Conservation (phyloP, 2,113 vertebrate genomes). For the Loxodonta africana region DNA sequence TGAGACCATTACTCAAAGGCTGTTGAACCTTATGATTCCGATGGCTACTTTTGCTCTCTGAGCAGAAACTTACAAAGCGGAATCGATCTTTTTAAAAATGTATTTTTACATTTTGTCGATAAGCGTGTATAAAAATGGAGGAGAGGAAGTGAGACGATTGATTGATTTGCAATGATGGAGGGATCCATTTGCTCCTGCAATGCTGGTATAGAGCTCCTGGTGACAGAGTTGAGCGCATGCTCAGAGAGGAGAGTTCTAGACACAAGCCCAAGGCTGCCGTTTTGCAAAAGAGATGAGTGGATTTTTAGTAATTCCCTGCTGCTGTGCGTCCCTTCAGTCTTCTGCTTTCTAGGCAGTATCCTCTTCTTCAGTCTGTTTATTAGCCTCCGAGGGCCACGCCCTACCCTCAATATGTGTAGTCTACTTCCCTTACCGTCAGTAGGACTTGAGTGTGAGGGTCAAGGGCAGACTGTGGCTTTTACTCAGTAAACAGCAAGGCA, state of each 20-base stretch:
- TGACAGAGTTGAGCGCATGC: not conserved
- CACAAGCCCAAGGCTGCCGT: not conserved
- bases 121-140: conserved; percentile 17
- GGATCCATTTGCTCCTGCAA: conserved; percentile 43
- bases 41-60: conserved; percentile 1
- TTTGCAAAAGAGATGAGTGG: not conserved
- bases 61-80: conserved; percentile 39
- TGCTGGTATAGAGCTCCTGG: conserved; percentile 12
- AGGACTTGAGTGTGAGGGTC: not conserved
- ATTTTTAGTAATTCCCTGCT: conserved; percentile 42
- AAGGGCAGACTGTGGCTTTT: not conserved
- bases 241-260: conserved; percentile 4
- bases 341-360: conserved; percentile 45
- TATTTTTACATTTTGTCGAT: conserved; percentile 75
- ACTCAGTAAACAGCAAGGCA: not conserved
- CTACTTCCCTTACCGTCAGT: not conserved
- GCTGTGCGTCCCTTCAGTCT: not conserved
- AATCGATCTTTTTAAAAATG: conserved; percentile 59
- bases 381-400: not conserved
- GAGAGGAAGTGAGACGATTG: conserved; percentile 61
- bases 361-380: not conserved
- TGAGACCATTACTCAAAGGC: conserved; percentile 49
- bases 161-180: conserved; percentile 61
- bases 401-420: not conserved
- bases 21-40: not conserved